These are phyloP conservation scores for Nibea albiflora DNA, from an alignment of 2,113 vertebrate species.

Conservation along the genomic window DNA sequence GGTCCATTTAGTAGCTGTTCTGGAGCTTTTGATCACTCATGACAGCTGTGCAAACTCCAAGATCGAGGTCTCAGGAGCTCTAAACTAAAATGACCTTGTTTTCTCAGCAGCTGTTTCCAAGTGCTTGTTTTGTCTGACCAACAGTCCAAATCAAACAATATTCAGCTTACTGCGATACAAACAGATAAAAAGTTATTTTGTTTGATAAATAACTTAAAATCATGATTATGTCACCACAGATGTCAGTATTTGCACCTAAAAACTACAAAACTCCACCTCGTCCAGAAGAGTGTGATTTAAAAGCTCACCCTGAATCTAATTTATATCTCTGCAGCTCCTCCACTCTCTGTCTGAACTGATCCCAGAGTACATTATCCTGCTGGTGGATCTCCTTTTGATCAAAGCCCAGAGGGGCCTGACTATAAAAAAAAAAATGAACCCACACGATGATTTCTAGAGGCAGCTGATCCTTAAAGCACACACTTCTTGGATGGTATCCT, in stretches of 20 bases:
- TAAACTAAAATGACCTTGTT: too few species aligned
- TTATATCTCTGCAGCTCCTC: background rate
- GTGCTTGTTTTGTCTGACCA: too few species aligned
- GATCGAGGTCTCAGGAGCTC: too few species aligned
- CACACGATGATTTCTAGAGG: background rate
- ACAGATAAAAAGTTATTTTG: background rate
- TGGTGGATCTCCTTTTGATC: slow-evolving; percentile 25
- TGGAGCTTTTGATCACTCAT: too few species aligned
- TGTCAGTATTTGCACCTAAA: background rate
- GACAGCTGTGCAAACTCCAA: too few species aligned
- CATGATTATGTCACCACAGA: background rate
- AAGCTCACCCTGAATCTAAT: background rate
- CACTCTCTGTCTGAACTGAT: background rate
- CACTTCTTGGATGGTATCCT: slow-evolving; percentile 46
- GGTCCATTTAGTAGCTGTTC: background rate
- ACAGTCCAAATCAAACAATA: too few species aligned
- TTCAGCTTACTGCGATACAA: background rate
- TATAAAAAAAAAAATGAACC: slow-evolving; percentile 24
- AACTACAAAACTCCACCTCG: background rate
- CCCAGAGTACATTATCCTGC: background rate
- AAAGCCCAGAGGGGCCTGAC: background rate
- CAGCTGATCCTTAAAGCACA: background rate
- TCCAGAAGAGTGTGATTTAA: background rate
- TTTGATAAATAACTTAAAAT: background rate
- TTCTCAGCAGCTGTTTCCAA: too few species aligned